phyloP scores from a whole-genome alignment of 2,113 vertebrate species.

The Oreocharis arfaki region DNA sequence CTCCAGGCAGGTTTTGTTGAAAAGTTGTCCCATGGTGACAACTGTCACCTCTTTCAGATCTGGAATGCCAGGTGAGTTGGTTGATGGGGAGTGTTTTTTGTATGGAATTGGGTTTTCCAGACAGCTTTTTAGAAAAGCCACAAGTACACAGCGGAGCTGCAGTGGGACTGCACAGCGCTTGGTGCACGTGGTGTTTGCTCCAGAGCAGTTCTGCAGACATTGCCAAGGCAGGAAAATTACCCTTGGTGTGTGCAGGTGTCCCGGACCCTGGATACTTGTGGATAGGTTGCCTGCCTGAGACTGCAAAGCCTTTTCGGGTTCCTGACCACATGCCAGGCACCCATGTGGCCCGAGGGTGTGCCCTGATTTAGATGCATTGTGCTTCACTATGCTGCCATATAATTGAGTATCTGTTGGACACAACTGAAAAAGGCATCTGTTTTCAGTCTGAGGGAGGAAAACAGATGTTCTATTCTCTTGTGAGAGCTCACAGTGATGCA shows the following conservation, averaged over 20 bases:
- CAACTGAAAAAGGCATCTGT: neutral
- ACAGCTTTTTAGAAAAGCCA: neutral
- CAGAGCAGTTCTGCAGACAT: neutral
- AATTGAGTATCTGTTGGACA: neutral
- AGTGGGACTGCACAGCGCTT: accelerated
- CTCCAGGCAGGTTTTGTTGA: neutral
- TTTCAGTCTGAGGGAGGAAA: slow-evolving; percentile 14
- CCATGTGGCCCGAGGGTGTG: neutral
- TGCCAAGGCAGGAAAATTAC: neutral
- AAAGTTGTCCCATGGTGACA: neutral
- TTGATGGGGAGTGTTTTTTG: neutral
- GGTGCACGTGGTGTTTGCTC: accelerated
- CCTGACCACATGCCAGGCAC: neutral
- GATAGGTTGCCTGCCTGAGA: neutral
- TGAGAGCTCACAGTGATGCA: neutral
- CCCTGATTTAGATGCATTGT: neutral
- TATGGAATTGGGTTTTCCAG: neutral
- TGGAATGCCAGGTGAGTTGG: neutral
- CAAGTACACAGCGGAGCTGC: neutral
- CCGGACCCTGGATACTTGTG: neutral
- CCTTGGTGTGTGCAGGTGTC: neutral
- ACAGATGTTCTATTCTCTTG: slow-evolving; percentile 8
- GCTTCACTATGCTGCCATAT: neutral
- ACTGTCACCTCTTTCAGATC: neutral
- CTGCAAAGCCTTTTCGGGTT: neutral